Conservation (phyloP, 2,888 invertebrate species). For the Tanaodytes sp. region DNA sequence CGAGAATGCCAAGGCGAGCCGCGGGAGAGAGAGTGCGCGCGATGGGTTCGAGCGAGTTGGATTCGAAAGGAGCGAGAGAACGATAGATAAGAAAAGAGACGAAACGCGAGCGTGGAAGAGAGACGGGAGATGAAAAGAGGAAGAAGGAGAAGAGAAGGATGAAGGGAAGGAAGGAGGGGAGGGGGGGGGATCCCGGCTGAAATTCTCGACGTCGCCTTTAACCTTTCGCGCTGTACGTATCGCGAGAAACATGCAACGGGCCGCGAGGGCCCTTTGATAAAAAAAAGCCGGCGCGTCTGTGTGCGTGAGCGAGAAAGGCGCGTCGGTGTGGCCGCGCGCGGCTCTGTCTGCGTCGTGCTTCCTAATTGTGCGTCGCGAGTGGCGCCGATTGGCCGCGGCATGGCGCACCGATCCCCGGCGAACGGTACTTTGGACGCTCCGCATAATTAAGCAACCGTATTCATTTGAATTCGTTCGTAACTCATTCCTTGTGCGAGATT, state of each 20-base stretch:
- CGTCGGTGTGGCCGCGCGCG: constrained; percentile 10
- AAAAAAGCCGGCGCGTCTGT: constrained; percentile 30
- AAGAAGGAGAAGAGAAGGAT: constrained; percentile 21
- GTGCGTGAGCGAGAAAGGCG: constrained; percentile 29
- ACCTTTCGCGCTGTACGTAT: constrained; percentile 50
- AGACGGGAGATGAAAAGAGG: constrained; percentile 33
- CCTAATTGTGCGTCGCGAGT: constrained; percentile 52
- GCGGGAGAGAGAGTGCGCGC: constrained; percentile 4
- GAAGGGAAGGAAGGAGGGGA: constrained; percentile 14
- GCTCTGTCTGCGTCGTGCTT: constrained; percentile 40
- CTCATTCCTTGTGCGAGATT: constrained; percentile 29
- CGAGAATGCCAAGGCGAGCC: constrained; percentile 22
- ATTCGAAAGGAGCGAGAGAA: neutral
- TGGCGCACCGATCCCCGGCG: constrained; percentile 28
- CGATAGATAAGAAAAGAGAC: constrained; percentile 39
- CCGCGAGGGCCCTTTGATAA: constrained; percentile 51
- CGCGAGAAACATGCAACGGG: constrained; percentile 48
- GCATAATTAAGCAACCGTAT: constrained; percentile 53
- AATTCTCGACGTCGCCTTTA: constrained; percentile 68
- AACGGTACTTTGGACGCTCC: constrained; percentile 51
- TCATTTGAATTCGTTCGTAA: constrained; percentile 47
- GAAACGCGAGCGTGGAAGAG: constrained; percentile 14
- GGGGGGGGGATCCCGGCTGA: constrained; percentile 71
- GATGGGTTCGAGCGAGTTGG: constrained; percentile 6
- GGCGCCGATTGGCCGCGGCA: constrained; percentile 44